A percentile compares a stretch with the other conserved stretches of the same genome.
These are phyloP conservation scores for Notospermus geniculatus DNA, from an alignment of 1,140 invertebrate genomes.

Conservation along the genomic window DNA sequence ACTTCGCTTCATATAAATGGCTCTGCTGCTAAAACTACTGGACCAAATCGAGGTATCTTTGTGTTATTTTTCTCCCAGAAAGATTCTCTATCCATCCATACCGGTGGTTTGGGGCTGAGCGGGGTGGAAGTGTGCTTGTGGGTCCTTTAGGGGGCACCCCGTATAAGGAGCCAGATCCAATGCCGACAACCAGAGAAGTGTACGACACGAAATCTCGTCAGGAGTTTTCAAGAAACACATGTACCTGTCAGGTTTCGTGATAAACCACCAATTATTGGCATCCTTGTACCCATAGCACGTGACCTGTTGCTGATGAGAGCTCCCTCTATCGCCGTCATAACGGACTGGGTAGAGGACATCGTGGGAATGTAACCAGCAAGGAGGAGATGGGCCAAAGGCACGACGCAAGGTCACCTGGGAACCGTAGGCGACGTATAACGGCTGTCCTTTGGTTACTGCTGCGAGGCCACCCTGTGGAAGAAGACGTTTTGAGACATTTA, in stretches of 20 bases:
- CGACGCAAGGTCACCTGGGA: constrained; percentile 90
- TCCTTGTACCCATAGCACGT: constrained; percentile 97
- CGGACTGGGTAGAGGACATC: constrained; percentile 77
- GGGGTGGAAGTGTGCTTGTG: no score
- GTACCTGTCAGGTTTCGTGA: constrained; percentile 77
- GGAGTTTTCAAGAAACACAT: neutral
- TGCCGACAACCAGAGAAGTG: no score
- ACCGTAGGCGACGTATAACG: constrained; percentile 85
- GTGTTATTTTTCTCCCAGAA: no score
- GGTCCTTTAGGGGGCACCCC: no score
- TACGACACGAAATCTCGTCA: no score
- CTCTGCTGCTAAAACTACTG: no score
- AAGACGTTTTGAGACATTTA: no score
- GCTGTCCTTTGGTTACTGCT: constrained; percentile 90
- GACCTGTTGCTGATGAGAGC: constrained; percentile 97
- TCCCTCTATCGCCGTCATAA: constrained; percentile 87
- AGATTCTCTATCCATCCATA: no score
- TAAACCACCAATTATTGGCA: constrained; percentile 98
- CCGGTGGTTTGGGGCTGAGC: no score
- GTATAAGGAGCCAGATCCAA: no score
- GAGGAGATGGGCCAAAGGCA: constrained; percentile 74
- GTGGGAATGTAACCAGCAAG: constrained; percentile 95
- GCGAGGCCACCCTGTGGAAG: constrained; percentile 76
- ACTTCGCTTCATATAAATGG: no score
- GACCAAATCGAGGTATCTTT: no score